Percentiles rank a stretch among this genome's conserved stretches.
Evolutionary conservation across 2,113 vertebrate species (phyloP).

Genomic region (Condylura cristata): DNA sequence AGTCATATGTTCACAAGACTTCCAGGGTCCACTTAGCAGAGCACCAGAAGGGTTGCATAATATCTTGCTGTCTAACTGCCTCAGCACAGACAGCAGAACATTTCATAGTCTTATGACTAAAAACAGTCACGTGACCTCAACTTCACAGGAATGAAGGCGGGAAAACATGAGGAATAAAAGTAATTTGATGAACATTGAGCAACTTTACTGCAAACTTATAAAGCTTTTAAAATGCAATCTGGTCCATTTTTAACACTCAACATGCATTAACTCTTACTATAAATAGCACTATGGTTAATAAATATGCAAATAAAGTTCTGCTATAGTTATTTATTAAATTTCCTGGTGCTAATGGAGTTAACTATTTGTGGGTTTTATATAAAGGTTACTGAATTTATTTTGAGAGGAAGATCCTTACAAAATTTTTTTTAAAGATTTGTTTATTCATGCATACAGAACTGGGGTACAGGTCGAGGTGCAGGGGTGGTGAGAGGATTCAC

Average conservation of each 20-base stretch:
- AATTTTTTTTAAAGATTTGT: too few relatives aligned
- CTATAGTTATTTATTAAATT: not conserved
- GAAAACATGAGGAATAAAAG: fast-evolving
- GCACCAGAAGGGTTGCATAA: fast-evolving
- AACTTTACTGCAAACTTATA: not conserved
- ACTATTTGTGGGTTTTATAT: not conserved
- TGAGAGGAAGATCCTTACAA: not conserved
- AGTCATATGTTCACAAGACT: not conserved
- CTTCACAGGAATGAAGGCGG: not conserved
- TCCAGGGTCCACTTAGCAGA: not conserved
- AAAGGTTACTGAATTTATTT: not conserved
- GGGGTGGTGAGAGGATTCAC: too few relatives aligned
- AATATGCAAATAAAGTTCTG: not conserved
- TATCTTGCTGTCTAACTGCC: fast-evolving
- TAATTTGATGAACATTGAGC: not conserved
- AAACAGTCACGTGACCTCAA: fast-evolving
- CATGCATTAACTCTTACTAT: not conserved
- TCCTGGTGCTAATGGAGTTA: not conserved
- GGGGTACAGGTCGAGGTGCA: too few relatives aligned
- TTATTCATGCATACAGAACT: too few relatives aligned
- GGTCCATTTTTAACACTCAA: not conserved
- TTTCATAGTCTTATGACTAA: too few relatives aligned
- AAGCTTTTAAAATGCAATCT: not conserved
- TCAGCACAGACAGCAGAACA: fast-evolving
- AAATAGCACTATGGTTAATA: not conserved